A percentile compares a stretch with the other conserved stretches of the same genome.
These are phyloP conservation scores for Actinopyga echinites DNA, from an alignment of 53 echinoderm and acorn worm genomes.

Conservation along the genomic window DNA sequence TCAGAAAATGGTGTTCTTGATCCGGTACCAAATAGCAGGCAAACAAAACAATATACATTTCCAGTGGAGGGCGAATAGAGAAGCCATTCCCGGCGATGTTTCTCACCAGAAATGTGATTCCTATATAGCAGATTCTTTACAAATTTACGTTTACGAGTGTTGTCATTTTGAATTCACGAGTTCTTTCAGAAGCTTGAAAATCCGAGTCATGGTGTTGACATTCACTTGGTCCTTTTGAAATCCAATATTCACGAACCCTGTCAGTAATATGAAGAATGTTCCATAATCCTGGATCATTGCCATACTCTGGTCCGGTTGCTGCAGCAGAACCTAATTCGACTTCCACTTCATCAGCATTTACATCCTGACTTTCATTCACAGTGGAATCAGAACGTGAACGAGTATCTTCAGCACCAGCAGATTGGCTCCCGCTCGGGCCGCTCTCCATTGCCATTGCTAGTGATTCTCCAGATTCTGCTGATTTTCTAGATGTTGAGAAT, in stretches of 20 bases:
- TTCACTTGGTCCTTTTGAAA: conserved; percentile 29
- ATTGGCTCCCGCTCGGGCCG: conserved; percentile 23
- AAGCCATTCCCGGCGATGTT: conserved; percentile 33
- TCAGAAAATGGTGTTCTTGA: conserved; percentile 32
- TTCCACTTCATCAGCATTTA: conserved; percentile 29
- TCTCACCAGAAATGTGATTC: conserved; percentile 31
- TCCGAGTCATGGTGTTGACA: conserved; percentile 31
- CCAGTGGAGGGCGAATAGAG: conserved; percentile 35
- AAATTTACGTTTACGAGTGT: conserved; percentile 31
- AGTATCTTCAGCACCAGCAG: conserved; percentile 35
- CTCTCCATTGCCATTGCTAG: conserved; percentile 29
- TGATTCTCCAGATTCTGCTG: conserved; percentile 33
- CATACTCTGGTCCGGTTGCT: conserved; percentile 30
- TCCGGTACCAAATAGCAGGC: conserved; percentile 35
- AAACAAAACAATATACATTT: conserved; percentile 31
- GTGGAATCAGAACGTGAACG: conserved; percentile 33
- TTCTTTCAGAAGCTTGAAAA: conserved; percentile 33
- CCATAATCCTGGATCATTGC: conserved; percentile 33
- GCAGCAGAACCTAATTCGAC: conserved; percentile 30
- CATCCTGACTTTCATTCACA: conserved; percentile 27
- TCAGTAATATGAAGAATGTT: conserved; percentile 34
- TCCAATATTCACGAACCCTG: conserved; percentile 30
- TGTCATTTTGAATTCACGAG: conserved; percentile 35
- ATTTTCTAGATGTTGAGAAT: conserved; percentile 33
- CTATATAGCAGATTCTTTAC: conserved; percentile 29